phyloP scores from a whole-genome alignment of 1,140 invertebrate species.

The Lysiphlebus fabarum region DNA sequence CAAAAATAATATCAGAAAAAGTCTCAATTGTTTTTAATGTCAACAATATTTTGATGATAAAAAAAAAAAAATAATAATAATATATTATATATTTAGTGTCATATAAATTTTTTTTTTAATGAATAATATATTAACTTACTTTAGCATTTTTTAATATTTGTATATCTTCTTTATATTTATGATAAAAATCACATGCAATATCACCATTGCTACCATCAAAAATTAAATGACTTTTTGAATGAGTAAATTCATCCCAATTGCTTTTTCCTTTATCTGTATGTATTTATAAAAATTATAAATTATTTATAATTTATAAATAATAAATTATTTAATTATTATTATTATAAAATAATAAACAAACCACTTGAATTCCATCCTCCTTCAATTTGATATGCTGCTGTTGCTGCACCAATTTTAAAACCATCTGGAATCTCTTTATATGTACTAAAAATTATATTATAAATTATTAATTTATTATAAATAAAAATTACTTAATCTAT shows the following conservation, averaged over 20 bases:
- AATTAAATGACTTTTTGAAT: conserved; percentile 37
- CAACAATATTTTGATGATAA: too few species aligned
- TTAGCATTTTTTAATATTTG: conserved; percentile 49
- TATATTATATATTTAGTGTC: too few species aligned
- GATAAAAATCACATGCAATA: conserved; percentile 52
- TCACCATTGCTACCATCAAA: conserved; percentile 54
- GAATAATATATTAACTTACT: too few species aligned
- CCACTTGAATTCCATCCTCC: conserved; percentile 68
- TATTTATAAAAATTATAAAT: too few species aligned
- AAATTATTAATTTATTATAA: too few species aligned
- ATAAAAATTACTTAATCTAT: too few species aligned
- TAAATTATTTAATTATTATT: too few species aligned
- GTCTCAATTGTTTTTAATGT: conserved; percentile 14
- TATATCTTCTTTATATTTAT: conserved; percentile 55
- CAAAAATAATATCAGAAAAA: conserved; percentile 19
- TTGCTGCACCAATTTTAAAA: conserved; percentile 47
- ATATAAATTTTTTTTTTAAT: too few species aligned
- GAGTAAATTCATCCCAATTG: conserved; percentile 45
- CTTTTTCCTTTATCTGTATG: conserved; percentile 49
- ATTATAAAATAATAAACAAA: conserved; percentile 19
- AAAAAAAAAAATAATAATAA: too few species aligned
- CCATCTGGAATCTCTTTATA: conserved; percentile 13
- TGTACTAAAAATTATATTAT: not conserved
- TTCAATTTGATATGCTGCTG: conserved; percentile 66
- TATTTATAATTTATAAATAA: too few species aligned